Percentiles rank a stretch among this genome's conserved stretches.
These are phyloP conservation scores for Lepidurus arcticus DNA, from an alignment of 1,140 invertebrate species.

Conservation along the genomic window DNA sequence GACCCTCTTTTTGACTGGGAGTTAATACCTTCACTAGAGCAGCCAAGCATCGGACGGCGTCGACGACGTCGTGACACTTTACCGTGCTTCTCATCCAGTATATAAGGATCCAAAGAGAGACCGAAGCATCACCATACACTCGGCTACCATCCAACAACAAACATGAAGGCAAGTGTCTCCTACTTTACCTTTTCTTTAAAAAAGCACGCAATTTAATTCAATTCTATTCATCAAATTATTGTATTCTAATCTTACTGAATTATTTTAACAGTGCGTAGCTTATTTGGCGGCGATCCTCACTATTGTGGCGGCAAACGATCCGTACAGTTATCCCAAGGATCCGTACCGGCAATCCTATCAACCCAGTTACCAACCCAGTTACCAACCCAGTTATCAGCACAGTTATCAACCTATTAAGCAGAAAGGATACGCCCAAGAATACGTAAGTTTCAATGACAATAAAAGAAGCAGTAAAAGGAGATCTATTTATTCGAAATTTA, in stretches of 20 bases:
- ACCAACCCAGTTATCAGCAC: background rate
- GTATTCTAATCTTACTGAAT: background rate
- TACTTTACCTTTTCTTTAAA: background rate
- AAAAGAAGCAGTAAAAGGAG: background rate
- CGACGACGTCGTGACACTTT: constrained; percentile 3
- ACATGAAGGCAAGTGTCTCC: constrained; percentile 8
- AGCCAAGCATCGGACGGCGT: constrained; percentile 1
- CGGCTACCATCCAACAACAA: background rate
- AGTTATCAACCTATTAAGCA: background rate
- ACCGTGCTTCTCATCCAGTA: background rate
- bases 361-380: background rate
- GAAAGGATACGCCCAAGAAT: background rate
- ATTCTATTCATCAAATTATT: background rate
- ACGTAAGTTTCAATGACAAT: background rate
- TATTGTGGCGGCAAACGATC: background rate
- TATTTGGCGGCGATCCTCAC: background rate
- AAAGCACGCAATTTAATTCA: background rate
- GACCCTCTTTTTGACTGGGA: background rate
- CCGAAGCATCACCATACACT: background rate
- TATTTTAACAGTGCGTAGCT: background rate
- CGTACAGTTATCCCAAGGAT: background rate
- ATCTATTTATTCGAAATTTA: background rate
- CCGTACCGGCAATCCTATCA: background rate
- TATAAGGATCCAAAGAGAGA: background rate
- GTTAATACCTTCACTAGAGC: background rate